These are phyloP conservation scores for Trachymyrmex cornetzi DNA, from an alignment of 1,140 invertebrate genomes.

Conservation along the genomic window DNA sequence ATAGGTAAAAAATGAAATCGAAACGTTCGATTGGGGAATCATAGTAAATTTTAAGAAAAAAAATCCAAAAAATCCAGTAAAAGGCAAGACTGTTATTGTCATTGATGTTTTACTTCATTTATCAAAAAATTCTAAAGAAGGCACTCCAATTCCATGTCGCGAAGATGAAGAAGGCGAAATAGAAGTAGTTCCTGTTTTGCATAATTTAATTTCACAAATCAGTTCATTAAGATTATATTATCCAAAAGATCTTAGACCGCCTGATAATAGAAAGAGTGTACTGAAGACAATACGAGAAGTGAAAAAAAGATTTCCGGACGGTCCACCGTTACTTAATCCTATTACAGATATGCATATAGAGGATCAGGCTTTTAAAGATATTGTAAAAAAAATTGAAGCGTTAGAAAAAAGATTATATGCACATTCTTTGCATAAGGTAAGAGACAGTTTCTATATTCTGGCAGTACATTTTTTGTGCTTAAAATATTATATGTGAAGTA, in stretches of 20 bases:
- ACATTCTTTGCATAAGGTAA: conserved; percentile 94
- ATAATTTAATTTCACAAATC: conserved; percentile 94
- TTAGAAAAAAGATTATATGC: conserved; percentile 93
- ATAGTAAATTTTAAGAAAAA: conserved; percentile 96
- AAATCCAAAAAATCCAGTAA: conserved; percentile 88
- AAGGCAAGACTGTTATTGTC: conserved; percentile 89
- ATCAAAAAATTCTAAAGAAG: conserved; percentile 87
- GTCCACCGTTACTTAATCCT: conserved; percentile 96
- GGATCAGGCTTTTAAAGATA: conserved; percentile 92
- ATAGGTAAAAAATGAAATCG: conserved; percentile 93
- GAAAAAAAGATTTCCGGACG: conserved; percentile 94
- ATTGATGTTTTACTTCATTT: conserved; percentile 95
- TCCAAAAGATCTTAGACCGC: conserved; percentile 94
- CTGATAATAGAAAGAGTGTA: conserved; percentile 94
- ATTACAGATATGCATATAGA: conserved; percentile 98
- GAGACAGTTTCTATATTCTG: not conserved
- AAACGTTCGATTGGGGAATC: conserved; percentile 98
- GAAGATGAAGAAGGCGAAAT: conserved; percentile 92
- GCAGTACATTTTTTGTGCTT: not conserved
- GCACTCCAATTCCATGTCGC: conserved; percentile 89
- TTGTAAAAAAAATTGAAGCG: conserved; percentile 93
- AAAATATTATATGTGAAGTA: not conserved
- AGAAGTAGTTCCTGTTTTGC: conserved; percentile 95
- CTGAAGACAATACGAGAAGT: conserved; percentile 96
- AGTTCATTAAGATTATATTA: conserved; percentile 96